phyloP scores from a whole-genome alignment of 2,888 invertebrate genomes.

The Auanema sp. region DNA sequence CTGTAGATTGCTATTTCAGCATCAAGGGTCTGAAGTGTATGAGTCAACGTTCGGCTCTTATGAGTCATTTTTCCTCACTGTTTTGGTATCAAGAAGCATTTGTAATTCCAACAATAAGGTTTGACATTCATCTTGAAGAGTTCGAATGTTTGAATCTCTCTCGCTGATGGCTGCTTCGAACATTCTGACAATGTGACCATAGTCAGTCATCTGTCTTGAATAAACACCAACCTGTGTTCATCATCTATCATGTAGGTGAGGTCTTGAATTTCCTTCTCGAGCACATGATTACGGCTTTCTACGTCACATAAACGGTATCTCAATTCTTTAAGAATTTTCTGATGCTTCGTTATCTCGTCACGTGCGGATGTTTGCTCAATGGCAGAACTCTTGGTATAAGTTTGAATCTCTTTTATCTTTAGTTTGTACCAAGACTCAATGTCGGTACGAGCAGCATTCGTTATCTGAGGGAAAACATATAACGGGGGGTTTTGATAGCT shows the following conservation, averaged over 20 bases:
- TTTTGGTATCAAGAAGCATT: conserved; percentile 68
- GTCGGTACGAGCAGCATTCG: background rate
- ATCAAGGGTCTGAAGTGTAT: conserved; percentile 65
- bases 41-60: background rate
- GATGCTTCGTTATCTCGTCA: no score
- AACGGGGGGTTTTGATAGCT: background rate
- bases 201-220: conserved; percentile 5
- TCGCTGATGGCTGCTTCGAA: conserved; percentile 66
- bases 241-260: conserved; percentile 67
- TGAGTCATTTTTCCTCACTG: conserved; percentile 33
- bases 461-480: background rate
- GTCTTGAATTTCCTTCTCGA: conserved; percentile 68
- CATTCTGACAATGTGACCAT: conserved; percentile 65
- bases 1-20: conserved; percentile 70
- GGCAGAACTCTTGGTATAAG: background rate
- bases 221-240: conserved; percentile 57
- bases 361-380: no score
- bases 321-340: conserved; percentile 57
- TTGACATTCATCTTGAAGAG: conserved; percentile 64
- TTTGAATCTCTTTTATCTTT: conserved; percentile 24
- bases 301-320: conserved; percentile 67
- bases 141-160: conserved; percentile 63
- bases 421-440: background rate
- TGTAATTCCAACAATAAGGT: conserved; percentile 66
- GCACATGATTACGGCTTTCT: conserved; percentile 67